phyloP scores from a whole-genome alignment of 2,113 vertebrate species.

The Brachypodius melanocephalos region DNA sequence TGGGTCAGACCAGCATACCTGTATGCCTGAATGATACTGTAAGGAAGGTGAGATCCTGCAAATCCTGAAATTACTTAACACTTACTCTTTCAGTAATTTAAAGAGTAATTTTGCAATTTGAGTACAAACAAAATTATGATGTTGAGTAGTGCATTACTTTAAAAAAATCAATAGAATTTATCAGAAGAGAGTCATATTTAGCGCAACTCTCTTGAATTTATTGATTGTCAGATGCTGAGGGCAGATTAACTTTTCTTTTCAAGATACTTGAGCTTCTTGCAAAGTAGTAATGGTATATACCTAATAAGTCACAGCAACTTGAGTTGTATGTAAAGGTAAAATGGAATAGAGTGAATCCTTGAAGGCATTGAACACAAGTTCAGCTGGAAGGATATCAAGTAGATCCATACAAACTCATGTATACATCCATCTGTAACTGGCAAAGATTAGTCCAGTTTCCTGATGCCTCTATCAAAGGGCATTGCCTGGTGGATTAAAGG shows the following conservation, averaged over 20 bases:
- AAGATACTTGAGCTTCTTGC: neutral
- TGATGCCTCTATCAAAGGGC: neutral
- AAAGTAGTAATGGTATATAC: neutral
- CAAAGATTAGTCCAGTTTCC: neutral
- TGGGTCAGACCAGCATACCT: neutral
- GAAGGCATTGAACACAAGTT: neutral
- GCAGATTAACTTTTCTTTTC: neutral
- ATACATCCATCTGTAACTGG: neutral
- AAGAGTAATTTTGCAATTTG: neutral
- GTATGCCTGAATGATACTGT: neutral
- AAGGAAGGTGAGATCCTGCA: neutral
- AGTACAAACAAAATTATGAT: neutral
- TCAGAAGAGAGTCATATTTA: neutral
- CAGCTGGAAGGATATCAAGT: neutral
- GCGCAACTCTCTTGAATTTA: neutral
- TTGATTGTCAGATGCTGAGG: neutral
- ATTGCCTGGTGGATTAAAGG: neutral
- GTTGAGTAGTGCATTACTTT: neutral
- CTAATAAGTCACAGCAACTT: neutral
- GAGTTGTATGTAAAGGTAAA: neutral
- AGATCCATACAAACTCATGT: neutral
- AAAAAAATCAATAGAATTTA: neutral
- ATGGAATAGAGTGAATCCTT: neutral
- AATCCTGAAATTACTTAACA: neutral
- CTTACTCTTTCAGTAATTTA: neutral